Evolutionary conservation across 2,113 vertebrate species (phyloP).

Genomic region (Leptocoma aspasia): DNA sequence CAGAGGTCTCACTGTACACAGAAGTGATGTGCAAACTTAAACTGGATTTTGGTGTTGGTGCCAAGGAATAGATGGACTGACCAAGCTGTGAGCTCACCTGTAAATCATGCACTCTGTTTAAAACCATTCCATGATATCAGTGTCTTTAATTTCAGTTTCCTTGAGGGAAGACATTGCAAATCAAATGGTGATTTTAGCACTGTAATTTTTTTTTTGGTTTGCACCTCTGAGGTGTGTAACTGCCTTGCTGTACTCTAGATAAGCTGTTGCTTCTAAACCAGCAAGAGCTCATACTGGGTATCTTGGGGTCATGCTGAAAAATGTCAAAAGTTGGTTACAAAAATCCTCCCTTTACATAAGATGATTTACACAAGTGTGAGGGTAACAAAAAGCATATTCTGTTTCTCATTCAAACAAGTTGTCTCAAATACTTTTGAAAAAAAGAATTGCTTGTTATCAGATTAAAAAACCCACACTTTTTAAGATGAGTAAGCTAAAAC

Average conservation of each 20-base stretch:
- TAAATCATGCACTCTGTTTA: background rate
- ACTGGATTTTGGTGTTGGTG: background rate
- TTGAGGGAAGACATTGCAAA: background rate
- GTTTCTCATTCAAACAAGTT: background rate
- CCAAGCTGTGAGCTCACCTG: background rate
- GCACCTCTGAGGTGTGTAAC: background rate
- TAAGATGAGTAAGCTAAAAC: conserved; percentile 23
- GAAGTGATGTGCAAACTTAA: background rate
- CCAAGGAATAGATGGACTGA: background rate
- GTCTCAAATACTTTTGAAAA: background rate
- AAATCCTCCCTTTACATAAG: background rate
- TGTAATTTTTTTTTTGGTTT: background rate
- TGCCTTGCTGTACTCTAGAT: background rate
- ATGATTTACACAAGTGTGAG: background rate
- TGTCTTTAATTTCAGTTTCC: background rate
- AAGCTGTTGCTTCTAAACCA: background rate
- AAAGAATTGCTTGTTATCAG: background rate
- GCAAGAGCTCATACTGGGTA: background rate
- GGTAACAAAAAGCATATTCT: background rate
- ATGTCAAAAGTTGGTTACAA: background rate
- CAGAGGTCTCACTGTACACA: background rate
- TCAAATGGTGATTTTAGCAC: background rate
- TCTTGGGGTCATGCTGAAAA: background rate
- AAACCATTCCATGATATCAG: background rate
- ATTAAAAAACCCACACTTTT: background rate